Conservation (phyloP, 2,888 invertebrate genomes). For the Drosophila rellima region DNA sequence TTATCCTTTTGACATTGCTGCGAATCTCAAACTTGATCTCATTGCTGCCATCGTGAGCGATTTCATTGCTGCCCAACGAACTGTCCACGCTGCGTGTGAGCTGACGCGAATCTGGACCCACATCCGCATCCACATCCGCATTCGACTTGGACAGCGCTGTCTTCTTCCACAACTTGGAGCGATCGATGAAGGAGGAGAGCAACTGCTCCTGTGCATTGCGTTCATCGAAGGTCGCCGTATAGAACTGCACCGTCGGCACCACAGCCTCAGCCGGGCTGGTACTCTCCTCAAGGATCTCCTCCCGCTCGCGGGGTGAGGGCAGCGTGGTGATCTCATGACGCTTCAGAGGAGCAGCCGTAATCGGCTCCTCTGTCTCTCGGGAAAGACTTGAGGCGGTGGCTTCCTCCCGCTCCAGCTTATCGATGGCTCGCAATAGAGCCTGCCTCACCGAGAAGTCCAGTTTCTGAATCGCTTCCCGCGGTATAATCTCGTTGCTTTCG, state of each 20-base stretch:
- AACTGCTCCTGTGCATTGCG: conserved; percentile 82
- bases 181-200: conserved; percentile 81
- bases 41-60: conserved; percentile 75
- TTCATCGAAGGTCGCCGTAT: conserved; percentile 86
- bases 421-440: conserved; percentile 91
- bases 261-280: conserved; percentile 85
- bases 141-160: conserved; percentile 43
- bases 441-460: conserved; percentile 91
- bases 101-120: conserved; percentile 77
- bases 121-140: conserved; percentile 16
- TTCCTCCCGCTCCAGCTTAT: conserved; percentile 90
- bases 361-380: conserved; percentile 28
- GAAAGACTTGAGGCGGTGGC: conserved; percentile 39
- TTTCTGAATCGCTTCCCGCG: conserved; percentile 86
- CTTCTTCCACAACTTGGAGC: conserved; percentile 78
- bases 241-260: conserved; percentile 87
- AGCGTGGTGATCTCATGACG: conserved; percentile 48
- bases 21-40: conserved; percentile 84
- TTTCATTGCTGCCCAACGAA: conserved; percentile 83
- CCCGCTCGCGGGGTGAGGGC: conserved; percentile 59
- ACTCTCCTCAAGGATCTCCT: conserved; percentile 86
- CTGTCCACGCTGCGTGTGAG: conserved; percentile 84
- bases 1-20: conserved; percentile 83
- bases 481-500: conserved; percentile 86
- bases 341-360: conserved; percentile 24